Percentiles rank a stretch among this genome's conserved stretches.
Conservation (phyloP, 2,113 vertebrate species). For the Notiomystis cincta region DNA sequence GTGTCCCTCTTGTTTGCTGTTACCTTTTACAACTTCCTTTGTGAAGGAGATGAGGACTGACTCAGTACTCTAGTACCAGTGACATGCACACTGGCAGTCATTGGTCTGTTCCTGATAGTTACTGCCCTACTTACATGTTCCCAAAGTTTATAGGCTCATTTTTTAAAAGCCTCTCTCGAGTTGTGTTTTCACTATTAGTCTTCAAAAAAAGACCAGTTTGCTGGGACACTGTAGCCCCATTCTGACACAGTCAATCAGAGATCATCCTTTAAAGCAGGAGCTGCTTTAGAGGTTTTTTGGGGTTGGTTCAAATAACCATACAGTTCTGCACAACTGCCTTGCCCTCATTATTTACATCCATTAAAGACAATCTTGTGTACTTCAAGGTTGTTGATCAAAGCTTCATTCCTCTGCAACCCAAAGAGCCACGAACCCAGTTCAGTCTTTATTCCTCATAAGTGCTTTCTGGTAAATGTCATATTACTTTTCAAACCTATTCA, state of each 20-base stretch:
- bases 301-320: background rate
- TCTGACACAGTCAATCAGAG: background rate
- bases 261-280: background rate
- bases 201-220: background rate
- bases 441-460: background rate
- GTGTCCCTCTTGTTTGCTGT: background rate
- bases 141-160: background rate
- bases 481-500: background rate
- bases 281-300: background rate
- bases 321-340: background rate
- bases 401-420: background rate
- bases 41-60: background rate
- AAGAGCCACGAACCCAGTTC: background rate
- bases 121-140: background rate
- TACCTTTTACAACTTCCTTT: background rate
- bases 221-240: background rate
- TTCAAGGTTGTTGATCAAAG: background rate
- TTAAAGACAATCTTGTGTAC: background rate
- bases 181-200: background rate
- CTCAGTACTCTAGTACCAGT: background rate
- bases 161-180: accelerated
- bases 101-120: accelerated
- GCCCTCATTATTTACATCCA: background rate
- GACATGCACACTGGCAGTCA: background rate
- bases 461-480: background rate